These are phyloP conservation scores for Eueremaeus valkanovi DNA, from an alignment of 2,888 invertebrate species.

Conservation along the genomic window DNA sequence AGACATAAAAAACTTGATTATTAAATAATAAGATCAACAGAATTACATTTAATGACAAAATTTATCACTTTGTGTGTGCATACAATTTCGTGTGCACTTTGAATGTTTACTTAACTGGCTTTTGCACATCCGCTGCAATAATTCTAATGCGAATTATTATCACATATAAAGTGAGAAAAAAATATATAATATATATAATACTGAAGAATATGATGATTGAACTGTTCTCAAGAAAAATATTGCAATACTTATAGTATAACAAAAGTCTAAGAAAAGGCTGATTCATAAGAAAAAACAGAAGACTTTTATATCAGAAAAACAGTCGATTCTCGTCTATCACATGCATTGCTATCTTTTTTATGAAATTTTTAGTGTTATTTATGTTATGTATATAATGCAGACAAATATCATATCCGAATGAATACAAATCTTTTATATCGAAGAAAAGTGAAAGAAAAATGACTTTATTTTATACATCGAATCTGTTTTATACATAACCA, in stretches of 20 bases:
- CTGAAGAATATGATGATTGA: conserved; percentile 36
- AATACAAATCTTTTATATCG: too few relatives aligned
- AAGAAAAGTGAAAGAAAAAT: too few relatives aligned
- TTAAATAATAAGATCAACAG: not conserved
- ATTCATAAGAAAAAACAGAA: not conserved
- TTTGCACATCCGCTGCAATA: conserved; percentile 32
- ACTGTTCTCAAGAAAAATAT: too few relatives aligned
- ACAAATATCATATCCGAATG: too few relatives aligned
- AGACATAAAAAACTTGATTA: not conserved
- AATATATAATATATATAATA: not conserved
- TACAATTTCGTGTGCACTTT: conserved; percentile 5
- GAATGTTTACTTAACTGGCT: conserved; percentile 33
- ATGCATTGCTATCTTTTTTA: too few relatives aligned
- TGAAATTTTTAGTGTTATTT: too few relatives aligned
- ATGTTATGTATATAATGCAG: too few relatives aligned
- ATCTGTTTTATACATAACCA: too few relatives aligned
- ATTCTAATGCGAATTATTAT: conserved; percentile 26
- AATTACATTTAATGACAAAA: not conserved
- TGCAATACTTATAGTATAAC: too few relatives aligned
- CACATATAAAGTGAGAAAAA: too few relatives aligned
- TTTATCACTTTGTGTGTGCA: conserved; percentile 1
- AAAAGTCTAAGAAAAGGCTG: conserved; percentile 5
- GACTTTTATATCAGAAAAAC: too few relatives aligned
- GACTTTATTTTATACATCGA: too few relatives aligned
- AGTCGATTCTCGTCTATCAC: not conserved